Evolutionary conservation across 2,113 vertebrate species (phyloP), one percentile per base, ranked within the genome.

Genomic region (Pleuronectes platessa): DNA sequence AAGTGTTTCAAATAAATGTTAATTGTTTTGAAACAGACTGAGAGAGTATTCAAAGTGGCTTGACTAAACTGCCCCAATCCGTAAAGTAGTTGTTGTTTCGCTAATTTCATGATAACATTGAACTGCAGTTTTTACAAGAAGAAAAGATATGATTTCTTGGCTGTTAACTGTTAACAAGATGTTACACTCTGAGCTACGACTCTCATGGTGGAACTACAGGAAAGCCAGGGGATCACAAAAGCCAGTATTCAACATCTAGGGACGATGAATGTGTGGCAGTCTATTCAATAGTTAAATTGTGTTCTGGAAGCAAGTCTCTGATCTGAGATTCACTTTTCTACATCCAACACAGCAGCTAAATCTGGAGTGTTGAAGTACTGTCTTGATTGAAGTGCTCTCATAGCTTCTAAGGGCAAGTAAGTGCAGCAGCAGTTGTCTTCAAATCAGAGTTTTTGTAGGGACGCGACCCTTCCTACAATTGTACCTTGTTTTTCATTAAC

Each of bases 361-460:
- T 82, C 61, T 15, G 3, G 31, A 31, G 31, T 31, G 31, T 31
- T 31, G 31, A 31, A 31, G 60, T 31, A 61, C 59, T 74, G 71
- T 51, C 63, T 81, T 90, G 92, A 90, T 90, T 93, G 82, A 85
- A 93, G 92, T 85, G 79, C 76, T 77, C 67, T 78, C 31, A 31
- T 31, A 31, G 31, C 31, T 31, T 31, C 75, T 79, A 66, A 73
- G 81, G 70, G 56, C 58, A 51, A 40, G 78, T 83, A 51, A 40
- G 78, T 83, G 84, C 81, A 68, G 68, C 73, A 81, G 79, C 81
- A 90, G 90, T 89, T 88, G 85, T 87, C 61, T 81, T 86, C 78
- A 86, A 85, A 90, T 82, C 66, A 64, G 40, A 73, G 55, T 5
- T 45, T 77, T 92, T 86, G 73, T 65, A 68, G 35, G 85, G 61